These are phyloP conservation scores for Ailuropoda melanoleuca DNA, from an alignment of 2,113 vertebrate species.

Conservation along the genomic window DNA sequence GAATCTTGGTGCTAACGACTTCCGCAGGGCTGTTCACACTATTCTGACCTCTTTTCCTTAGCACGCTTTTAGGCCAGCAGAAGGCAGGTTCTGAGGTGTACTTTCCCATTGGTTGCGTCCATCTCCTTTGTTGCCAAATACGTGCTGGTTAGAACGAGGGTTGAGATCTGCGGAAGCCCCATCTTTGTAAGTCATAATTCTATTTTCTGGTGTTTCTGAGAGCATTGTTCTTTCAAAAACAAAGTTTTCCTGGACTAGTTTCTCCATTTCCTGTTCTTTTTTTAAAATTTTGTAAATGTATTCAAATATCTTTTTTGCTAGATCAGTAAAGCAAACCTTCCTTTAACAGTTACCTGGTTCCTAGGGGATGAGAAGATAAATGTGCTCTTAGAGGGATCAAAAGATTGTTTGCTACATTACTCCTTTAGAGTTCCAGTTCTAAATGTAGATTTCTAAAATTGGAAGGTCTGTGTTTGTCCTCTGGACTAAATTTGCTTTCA, in stretches of 20 bases:
- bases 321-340: neutral
- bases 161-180: neutral
- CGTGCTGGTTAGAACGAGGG: neutral
- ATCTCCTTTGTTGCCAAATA: neutral
- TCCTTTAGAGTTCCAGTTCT: neutral
- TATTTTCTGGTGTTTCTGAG: neutral
- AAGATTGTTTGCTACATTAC: neutral
- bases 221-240: constrained; percentile 11
- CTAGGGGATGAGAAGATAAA: neutral
- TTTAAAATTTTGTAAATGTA: neutral
- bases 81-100: neutral
- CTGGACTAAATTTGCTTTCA: neutral
- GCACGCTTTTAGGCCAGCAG: neutral
- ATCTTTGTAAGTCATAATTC: neutral
- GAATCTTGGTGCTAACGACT: neutral
- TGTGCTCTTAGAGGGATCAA: neutral
- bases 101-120: neutral
- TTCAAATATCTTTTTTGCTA: constrained; percentile 38
- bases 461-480: constrained; percentile 41
- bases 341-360: neutral
- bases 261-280: constrained; percentile 22
- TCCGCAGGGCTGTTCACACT: neutral
- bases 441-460: constrained; percentile 51
- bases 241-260: constrained; percentile 2
- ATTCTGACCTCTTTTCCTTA: neutral